A percentile compares a stretch with the other conserved stretches of the same genome.
Conservation (phyloP, 1,140 invertebrate genomes). For the Pygmarrhopalites habei region DNA sequence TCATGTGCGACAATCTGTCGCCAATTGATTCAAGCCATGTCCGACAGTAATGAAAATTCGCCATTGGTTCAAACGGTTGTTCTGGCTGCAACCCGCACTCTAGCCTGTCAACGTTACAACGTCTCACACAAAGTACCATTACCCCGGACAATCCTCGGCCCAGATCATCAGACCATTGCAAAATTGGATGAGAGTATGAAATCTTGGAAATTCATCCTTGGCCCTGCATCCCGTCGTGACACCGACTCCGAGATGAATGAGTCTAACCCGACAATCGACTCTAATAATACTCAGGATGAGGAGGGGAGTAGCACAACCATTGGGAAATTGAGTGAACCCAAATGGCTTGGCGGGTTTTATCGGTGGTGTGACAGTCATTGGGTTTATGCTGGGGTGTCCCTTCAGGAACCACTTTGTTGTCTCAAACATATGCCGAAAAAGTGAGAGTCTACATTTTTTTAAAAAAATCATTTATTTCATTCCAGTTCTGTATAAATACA, state of each 20-base stretch:
- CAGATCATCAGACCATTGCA: conserved; percentile 18
- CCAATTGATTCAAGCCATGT: conserved; percentile 37
- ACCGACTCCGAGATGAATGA: not conserved
- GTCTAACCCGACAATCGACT: not conserved
- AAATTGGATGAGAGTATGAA: conserved; percentile 19
- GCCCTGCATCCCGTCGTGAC: conserved; percentile 11
- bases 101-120: conserved; percentile 37
- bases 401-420: conserved; percentile 37
- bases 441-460: conserved; percentile 2
- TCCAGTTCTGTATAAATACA: too few relatives aligned
- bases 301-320: not conserved
- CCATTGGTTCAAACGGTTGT: conserved; percentile 37
- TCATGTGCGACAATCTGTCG: conserved; percentile 34
- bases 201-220: conserved; percentile 29
- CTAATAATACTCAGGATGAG: conserved; percentile 8
- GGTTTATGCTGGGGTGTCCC: conserved; percentile 36
- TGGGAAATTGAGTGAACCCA: conserved; percentile 21
- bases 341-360: conserved; percentile 38
- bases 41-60: conserved; percentile 27
- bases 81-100: conserved; percentile 31
- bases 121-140: conserved; percentile 34
- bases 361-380: conserved; percentile 37
- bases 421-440: conserved; percentile 29
- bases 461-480: not conserved
- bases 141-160: conserved; percentile 20